Evolutionary conservation across 2,888 invertebrate species (phyloP).

Genomic region (Aporophyla nigra): DNA sequence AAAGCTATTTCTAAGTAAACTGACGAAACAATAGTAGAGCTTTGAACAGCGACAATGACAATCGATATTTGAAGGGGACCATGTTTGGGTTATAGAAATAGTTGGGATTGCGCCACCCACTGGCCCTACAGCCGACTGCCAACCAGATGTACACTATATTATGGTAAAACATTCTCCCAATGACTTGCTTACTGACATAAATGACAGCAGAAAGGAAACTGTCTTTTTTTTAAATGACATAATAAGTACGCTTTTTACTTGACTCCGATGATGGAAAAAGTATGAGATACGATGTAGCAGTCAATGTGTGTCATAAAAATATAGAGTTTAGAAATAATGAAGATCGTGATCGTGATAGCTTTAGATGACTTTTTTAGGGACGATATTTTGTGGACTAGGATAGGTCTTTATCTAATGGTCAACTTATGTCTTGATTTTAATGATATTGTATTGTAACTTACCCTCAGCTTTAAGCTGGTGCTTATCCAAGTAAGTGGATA

Average conservation of each 20-base stretch:
- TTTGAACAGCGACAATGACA: slow-evolving; percentile 76
- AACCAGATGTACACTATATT: slow-evolving; percentile 50
- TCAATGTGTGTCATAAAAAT: slow-evolving; percentile 23
- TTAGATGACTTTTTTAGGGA: not conserved
- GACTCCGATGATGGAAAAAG: slow-evolving; percentile 21
- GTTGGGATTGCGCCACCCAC: slow-evolving; percentile 77
- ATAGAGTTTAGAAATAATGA: slow-evolving; percentile 13
- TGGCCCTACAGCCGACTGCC: slow-evolving; percentile 70
- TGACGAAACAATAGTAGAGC: slow-evolving; percentile 56
- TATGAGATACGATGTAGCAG: slow-evolving; percentile 31
- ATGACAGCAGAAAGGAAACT: slow-evolving; percentile 63
- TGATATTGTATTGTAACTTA: not conserved
- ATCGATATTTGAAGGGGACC: slow-evolving; percentile 76
- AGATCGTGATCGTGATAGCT: slow-evolving; percentile 16
- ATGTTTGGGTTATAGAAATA: slow-evolving; percentile 77
- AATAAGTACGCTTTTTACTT: slow-evolving; percentile 47
- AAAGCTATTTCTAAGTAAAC: slow-evolving; percentile 12
- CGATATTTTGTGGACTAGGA: not conserved
- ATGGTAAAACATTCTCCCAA: slow-evolving; percentile 62
- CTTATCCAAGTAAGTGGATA: not conserved
- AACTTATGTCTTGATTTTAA: not conserved
- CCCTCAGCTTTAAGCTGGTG: not conserved
- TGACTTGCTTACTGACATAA: slow-evolving; percentile 58
- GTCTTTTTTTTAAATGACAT: slow-evolving; percentile 58
- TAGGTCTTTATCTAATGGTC: too few species aligned